Percentiles rank a stretch among this genome's conserved stretches.
phyloP scores from a whole-genome alignment of 2,888 invertebrate genomes.

The Eulithis testata region DNA sequence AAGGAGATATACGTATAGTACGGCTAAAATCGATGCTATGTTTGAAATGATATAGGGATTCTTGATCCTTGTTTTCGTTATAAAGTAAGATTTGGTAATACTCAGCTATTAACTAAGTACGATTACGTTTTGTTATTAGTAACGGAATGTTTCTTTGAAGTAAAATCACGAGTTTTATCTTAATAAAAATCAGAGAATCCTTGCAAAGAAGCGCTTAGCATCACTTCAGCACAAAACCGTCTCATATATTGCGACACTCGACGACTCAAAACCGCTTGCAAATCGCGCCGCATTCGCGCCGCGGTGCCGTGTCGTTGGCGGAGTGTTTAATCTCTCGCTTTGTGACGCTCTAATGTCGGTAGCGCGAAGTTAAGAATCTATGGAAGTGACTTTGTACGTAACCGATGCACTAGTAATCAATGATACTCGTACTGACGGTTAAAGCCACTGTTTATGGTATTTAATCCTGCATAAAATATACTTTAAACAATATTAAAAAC shows the following conservation, averaged over 20 bases:
- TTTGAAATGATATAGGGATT: no score
- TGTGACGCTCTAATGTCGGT: constrained; percentile 58
- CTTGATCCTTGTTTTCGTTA: no score
- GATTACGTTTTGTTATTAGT: no score
- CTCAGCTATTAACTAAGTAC: no score
- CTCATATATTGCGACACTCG: constrained; percentile 59
- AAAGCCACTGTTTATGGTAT: no score
- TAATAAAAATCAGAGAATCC: constrained; percentile 35
- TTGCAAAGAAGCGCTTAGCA: constrained; percentile 28
- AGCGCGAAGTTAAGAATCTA: constrained; percentile 34
- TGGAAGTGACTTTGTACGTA: constrained; percentile 29
- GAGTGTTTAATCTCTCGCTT: constrained; percentile 75
- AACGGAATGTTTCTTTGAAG: constrained; percentile 14
- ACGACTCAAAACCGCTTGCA: constrained; percentile 48
- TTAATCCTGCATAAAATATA: no score
- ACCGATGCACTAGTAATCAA: background rate
- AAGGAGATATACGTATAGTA: constrained; percentile 42
- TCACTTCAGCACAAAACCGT: constrained; percentile 45
- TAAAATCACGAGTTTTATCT: constrained; percentile 25
- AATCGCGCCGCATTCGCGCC: constrained; percentile 41
- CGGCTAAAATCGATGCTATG: no score
- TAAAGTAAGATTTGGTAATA: no score
- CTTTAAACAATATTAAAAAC: no score
- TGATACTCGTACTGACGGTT: no score
- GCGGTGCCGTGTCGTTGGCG: constrained; percentile 38